Evolutionary conservation across 2,888 invertebrate genomes (phyloP), one percentile per base, ranked within the genome.

Genomic region (Neria commutata): DNA sequence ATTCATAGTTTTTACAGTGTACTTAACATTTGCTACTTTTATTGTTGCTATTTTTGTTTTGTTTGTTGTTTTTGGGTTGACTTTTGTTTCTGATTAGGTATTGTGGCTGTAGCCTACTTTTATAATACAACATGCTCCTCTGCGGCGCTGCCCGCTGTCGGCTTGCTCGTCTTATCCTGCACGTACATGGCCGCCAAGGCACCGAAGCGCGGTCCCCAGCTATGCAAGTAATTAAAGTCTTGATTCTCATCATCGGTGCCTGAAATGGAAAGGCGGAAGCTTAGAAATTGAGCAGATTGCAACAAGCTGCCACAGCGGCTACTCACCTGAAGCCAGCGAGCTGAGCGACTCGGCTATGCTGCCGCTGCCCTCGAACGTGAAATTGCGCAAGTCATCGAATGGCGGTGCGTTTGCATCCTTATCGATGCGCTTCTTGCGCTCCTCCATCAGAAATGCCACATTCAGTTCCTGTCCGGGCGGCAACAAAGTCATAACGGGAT

Each of bases 281-380:
- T 2, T 34, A 21, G 23, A 10, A 51, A 25, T 34, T 8, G 21
- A 17, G 6, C 21, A 8, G 14, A 37, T 11, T 34, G 33, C 19
- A 34, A 14, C 3, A 19, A 34, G 6, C 11, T 14, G 33, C 26
- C 14, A 29, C n/a, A n/a, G 17, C 23, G 17, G 24, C 24, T 42
- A 76, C 77, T 84, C 84, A 94, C 95, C 95, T 79, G 95, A 95
- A 75, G 95, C 95, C 75, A 98, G 87, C 54, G 98, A 98, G 76
- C 96, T 97, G 59, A 98, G 86, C 11, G 97, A 96, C 59, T 97
- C 97, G 29, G 96, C 97, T 58, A 95, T 96, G 81, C 95, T 95
- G 84, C 96, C 97, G 77, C 95, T 95, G 42, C 98, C 98, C 83
- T 99, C 99, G 77, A 98, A 98, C 56, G 97, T 98, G 82, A 98